A percentile compares a stretch with the other conserved stretches of the same genome.
phyloP scores from a whole-genome alignment of 2,888 invertebrate genomes.

The Disparrhopalites patrizii region DNA sequence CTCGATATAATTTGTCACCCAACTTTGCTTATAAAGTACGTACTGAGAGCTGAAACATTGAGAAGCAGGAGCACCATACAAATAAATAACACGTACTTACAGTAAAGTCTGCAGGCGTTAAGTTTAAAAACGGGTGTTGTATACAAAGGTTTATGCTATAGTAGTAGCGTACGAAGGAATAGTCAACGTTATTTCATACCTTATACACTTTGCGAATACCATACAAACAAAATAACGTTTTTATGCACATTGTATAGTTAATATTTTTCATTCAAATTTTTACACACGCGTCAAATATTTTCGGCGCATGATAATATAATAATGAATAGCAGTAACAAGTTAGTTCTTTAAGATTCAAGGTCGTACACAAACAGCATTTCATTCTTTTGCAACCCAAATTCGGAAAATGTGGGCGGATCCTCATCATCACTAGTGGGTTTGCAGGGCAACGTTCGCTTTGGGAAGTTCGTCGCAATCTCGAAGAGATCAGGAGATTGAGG shows the following conservation, averaged over 20 bases:
- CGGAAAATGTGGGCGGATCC: constrained; percentile 61
- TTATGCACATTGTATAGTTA: no score
- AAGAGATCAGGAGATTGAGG: constrained; percentile 87
- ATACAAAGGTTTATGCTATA: no score
- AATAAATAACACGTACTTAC: neutral
- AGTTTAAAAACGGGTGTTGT: no score
- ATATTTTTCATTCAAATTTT: neutral
- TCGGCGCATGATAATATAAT: neutral
- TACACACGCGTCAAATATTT: neutral
- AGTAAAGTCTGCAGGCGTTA: constrained; percentile 1
- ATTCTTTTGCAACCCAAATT: constrained; percentile 79
- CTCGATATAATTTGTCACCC: neutral
- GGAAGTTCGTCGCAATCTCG: constrained; percentile 93
- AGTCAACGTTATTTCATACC: no score
- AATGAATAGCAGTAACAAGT: neutral
- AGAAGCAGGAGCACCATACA: constrained; percentile 6
- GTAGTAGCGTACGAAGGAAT: no score
- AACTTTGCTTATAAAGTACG: neutral
- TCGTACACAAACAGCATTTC: constrained; percentile 94
- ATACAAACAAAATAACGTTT: no score
- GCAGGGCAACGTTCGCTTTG: constrained; percentile 74
- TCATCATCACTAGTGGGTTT: constrained; percentile 54
- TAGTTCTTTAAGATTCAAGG: constrained; percentile 64
- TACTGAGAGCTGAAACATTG: neutral
- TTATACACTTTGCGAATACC: no score